Evolutionary conservation across 2,888 invertebrate genomes (phyloP), one percentile per base, ranked within the genome.

Genomic region (Melanophora roralis): DNA sequence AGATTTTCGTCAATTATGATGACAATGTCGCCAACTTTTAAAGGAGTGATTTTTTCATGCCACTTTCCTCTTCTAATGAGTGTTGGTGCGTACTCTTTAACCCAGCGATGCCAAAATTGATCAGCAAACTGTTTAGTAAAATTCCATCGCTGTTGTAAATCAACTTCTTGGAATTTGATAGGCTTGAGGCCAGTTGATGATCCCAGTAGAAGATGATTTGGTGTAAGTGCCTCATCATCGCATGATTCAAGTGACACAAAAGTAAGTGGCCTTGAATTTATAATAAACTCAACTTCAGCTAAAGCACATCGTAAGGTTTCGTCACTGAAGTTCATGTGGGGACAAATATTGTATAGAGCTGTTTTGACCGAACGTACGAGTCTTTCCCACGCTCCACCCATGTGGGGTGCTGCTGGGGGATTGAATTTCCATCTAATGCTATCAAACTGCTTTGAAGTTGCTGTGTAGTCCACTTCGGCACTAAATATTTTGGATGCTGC

Each of bases 81-180:
- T 36, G 57, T 69, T 16, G 79, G 80, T 40, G 49, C 14, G 27
- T 80, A 75, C 45, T 80, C 72, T 16, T 69, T 74, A 21, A 81
- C 8, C 76, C 80, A 78, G 1, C 81, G 14, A 16, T 47, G 68
- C 81, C 78, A 82, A 43, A 80, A 82, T 32, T 43, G 38, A 14
- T 82, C 78, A n/a, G 80, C 64, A 64, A 81, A 82, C 14, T 12
- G n/a, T 34, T 81, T 73, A 6, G 16, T 65, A 47, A 59, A 55
- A n/a, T 19, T 67, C 77, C 82, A 82, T 0, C 82, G 78, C 62
- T 68, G 82, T 34, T 81, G 71, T 12, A 82, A 19, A 12, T 81
- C 79, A 2, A 45, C 7, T 8, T 55, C 60, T n/a, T 74, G 32
- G 32, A 34, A 38, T 12, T 36, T 36, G 2, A 64, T 59, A 4